phyloP scores from a whole-genome alignment of 2,113 vertebrate species.

The Etia nguti region DNA sequence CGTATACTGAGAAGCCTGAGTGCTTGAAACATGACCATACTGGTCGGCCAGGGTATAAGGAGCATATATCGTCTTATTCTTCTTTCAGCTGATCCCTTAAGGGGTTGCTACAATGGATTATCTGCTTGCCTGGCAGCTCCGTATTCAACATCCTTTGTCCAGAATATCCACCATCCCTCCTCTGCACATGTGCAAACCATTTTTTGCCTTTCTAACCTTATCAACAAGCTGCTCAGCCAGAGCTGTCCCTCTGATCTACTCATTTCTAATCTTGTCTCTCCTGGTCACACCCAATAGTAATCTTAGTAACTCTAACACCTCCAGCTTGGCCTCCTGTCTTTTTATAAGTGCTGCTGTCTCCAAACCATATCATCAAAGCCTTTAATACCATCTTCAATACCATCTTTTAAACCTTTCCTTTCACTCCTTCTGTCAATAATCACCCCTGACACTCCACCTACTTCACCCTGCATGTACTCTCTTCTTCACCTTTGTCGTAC shows the following conservation, averaged over 20 bases:
- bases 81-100: background rate
- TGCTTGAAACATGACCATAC: background rate
- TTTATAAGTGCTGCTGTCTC: background rate
- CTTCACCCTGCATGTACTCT: background rate
- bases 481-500: background rate
- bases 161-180: background rate
- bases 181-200: background rate
- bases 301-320: background rate
- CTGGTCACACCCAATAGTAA: background rate
- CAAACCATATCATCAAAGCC: background rate
- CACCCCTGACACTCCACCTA: background rate
- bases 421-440: background rate
- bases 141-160: background rate
- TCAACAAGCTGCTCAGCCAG: background rate
- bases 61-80: background rate
- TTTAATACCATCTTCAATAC: no score
- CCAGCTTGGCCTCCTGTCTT: background rate
- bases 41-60: background rate
- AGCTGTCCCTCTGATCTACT: fast-evolving
- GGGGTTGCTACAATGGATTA: background rate
- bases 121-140: background rate
- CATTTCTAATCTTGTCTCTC: background rate
- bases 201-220: background rate
- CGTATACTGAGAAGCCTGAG: background rate
- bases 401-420: background rate